A percentile compares a stretch with the other conserved stretches of the same genome.
These are phyloP conservation scores for Callospermophilus lateralis DNA, from an alignment of 2,113 vertebrate genomes.

Conservation along the genomic window DNA sequence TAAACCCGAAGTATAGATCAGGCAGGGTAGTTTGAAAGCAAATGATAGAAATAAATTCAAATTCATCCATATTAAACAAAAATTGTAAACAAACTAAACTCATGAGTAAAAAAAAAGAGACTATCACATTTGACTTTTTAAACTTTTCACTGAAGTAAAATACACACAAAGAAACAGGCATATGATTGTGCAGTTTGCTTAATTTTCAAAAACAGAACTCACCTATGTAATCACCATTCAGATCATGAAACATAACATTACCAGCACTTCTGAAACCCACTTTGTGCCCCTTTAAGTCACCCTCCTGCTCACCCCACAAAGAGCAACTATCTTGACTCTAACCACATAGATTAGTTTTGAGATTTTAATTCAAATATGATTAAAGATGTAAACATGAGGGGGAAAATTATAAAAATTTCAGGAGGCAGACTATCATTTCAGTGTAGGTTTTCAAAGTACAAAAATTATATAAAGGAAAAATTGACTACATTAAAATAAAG, in stretches of 20 bases:
- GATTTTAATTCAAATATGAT: slow-evolving; percentile 9
- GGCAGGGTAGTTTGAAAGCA: background rate
- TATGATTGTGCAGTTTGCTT: background rate
- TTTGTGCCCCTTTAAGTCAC: background rate
- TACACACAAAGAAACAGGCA: background rate
- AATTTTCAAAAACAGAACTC: background rate
- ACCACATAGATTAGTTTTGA: background rate
- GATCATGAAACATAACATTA: background rate
- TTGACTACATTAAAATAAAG: slow-evolving; percentile 12
- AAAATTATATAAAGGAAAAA: background rate
- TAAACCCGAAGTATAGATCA: background rate
- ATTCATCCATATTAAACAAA: background rate
- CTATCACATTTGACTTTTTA: background rate
- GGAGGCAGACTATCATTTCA: background rate
- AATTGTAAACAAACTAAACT: background rate
- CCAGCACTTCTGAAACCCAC: background rate
- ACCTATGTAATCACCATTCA: background rate
- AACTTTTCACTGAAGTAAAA: background rate
- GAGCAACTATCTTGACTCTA: background rate
- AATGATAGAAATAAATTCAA: background rate
- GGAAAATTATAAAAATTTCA: slow-evolving; percentile 33
- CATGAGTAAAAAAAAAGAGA: background rate
- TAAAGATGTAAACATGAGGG: background rate
- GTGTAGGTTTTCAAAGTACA: slow-evolving; percentile 17
- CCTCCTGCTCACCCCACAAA: background rate